phyloP scores from a whole-genome alignment of 2,113 vertebrate genomes.

The Dromiciops gliroides region DNA sequence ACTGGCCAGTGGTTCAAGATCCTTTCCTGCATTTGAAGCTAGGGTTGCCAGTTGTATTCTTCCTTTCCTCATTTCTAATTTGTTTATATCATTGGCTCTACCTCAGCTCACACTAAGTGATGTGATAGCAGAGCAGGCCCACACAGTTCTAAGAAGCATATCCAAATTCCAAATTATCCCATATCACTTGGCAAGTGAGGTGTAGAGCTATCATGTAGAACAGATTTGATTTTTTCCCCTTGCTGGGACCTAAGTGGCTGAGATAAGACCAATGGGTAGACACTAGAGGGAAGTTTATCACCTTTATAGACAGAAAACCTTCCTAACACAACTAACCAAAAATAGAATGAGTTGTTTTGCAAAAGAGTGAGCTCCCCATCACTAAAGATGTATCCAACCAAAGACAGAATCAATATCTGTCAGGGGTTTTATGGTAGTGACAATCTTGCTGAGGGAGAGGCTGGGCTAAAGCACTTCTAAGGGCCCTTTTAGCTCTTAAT shows the following conservation, averaged over 20 bases:
- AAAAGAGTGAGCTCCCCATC: not conserved
- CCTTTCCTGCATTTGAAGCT: not conserved
- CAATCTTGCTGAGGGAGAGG: not conserved
- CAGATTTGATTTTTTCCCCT: not conserved
- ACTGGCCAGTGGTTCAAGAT: conserved; percentile 20
- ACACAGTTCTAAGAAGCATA: not conserved
- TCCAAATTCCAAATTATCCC: not conserved
- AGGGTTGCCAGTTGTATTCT: not conserved
- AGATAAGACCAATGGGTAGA: not conserved
- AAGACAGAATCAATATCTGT: not conserved
- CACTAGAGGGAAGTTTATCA: not conserved
- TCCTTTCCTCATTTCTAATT: not conserved
- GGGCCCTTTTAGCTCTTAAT: not conserved
- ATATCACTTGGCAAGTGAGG: not conserved
- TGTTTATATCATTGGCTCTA: not conserved
- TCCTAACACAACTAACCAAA: not conserved
- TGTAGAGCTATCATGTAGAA: not conserved
- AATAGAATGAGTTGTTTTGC: not conserved
- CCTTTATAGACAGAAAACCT: not conserved
- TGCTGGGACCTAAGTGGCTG: not conserved
- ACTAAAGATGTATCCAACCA: not conserved
- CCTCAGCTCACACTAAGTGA: not conserved
- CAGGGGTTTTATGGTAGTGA: not conserved
- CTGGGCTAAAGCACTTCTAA: not conserved
- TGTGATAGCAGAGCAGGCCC: not conserved